A percentile compares a stretch with the other conserved stretches of the same genome.
Evolutionary conservation across 2,888 invertebrate genomes (phyloP).

Genomic region (Drosophila paranaensis): DNA sequence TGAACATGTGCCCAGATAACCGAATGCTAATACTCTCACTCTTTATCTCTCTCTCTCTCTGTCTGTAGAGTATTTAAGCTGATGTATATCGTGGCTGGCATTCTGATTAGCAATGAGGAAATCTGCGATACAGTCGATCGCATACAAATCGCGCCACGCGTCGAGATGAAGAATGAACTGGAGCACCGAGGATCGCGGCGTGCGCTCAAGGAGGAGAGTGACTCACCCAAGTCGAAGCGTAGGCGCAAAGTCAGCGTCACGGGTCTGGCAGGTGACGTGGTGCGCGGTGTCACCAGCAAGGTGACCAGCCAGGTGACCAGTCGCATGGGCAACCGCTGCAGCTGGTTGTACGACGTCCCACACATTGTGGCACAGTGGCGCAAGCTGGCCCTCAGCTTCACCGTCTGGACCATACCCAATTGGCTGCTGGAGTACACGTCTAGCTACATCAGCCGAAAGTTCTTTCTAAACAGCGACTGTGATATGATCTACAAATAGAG

Average conservation of each 20-base stretch:
- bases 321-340: slow-evolving; percentile 53
- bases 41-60: background rate
- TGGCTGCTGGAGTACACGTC: slow-evolving; percentile 71
- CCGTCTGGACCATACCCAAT: slow-evolving; percentile 80
- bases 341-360: slow-evolving; percentile 67
- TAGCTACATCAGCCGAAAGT: slow-evolving; percentile 71
- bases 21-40: slow-evolving; percentile 11
- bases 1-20: slow-evolving; percentile 11
- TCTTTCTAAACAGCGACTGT: slow-evolving; percentile 81
- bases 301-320: slow-evolving; percentile 52
- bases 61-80: slow-evolving; percentile 81
- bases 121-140: slow-evolving; percentile 83
- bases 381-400: slow-evolving; percentile 60
- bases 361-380: slow-evolving; percentile 60
- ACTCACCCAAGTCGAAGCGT: slow-evolving; percentile 38
- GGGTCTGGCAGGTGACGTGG: slow-evolving; percentile 56
- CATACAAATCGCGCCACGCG: slow-evolving; percentile 82
- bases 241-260: slow-evolving; percentile 60
- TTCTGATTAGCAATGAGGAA: slow-evolving; percentile 82
- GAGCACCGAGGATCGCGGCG: slow-evolving; percentile 11
- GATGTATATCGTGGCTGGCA: slow-evolving; percentile 83
- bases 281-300: slow-evolving; percentile 58
- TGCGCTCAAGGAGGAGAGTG: background rate
- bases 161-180: slow-evolving; percentile 67
- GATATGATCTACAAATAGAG: slow-evolving; percentile 81